Conservation (phyloP, 2,113 vertebrate species). For the Cebus imitator region DNA sequence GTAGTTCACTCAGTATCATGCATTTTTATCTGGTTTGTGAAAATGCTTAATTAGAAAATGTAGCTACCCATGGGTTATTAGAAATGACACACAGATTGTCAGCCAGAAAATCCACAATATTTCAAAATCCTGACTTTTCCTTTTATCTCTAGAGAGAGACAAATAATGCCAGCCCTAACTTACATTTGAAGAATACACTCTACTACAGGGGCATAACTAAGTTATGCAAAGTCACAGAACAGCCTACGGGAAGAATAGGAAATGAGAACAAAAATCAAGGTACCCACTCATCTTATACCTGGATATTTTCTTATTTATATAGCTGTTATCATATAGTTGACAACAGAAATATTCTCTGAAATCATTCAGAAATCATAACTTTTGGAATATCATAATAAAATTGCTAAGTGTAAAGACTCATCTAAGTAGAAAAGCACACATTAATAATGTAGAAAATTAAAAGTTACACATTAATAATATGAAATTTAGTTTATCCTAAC, state of each 20-base stretch:
- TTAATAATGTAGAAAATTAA: not conserved
- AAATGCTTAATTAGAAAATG: slow-evolving; percentile 2
- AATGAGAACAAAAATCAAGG: slow-evolving; percentile 18
- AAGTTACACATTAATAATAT: not conserved
- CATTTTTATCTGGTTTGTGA: slow-evolving; percentile 10
- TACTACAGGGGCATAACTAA: not conserved
- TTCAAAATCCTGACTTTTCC: not conserved
- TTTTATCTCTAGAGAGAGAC: slow-evolving; percentile 30
- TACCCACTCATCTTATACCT: not conserved
- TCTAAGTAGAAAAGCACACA: not conserved
- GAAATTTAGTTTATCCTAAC: slow-evolving; percentile 28
- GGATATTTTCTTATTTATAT: not conserved
- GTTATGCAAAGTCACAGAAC: slow-evolving; percentile 12
- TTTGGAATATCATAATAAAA: not conserved
- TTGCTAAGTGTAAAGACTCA: not conserved
- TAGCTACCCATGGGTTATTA: not conserved
- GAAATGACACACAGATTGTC: not conserved
- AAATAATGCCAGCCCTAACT: not conserved
- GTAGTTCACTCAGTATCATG: not conserved
- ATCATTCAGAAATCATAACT: slow-evolving; percentile 25
- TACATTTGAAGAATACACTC: not conserved
- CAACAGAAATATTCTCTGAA: slow-evolving; percentile 3
- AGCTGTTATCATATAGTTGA: not conserved
- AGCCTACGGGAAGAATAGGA: not conserved
- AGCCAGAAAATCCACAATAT: not conserved